phyloP scores from a whole-genome alignment of 2,888 invertebrate genomes.

The Eledona agricola region DNA sequence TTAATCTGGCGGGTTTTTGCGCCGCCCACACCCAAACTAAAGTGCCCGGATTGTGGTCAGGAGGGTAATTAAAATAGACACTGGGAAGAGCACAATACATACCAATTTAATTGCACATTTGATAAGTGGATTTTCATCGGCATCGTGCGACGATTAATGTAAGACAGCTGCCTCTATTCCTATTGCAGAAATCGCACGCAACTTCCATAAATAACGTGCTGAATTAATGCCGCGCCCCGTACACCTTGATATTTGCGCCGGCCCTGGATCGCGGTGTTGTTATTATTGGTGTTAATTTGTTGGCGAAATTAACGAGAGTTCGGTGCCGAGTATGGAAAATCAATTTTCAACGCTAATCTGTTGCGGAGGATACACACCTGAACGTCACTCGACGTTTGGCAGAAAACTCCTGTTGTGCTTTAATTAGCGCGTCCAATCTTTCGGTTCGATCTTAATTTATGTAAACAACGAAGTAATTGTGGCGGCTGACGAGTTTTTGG shows the following conservation, averaged over 20 bases:
- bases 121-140: no score
- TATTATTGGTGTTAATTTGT: background rate
- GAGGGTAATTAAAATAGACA: no score
- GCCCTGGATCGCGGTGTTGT: constrained; percentile 1
- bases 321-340: constrained; percentile 11
- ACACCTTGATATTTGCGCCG: constrained; percentile 1
- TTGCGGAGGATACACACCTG: constrained; percentile 14
- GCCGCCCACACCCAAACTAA: no score
- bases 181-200: no score
- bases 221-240: background rate
- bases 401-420: constrained; percentile 9
- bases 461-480: constrained; percentile 16
- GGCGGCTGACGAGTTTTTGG: constrained; percentile 10
- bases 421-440: constrained; percentile 16
- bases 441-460: constrained; percentile 15
- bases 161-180: no score
- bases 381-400: constrained; percentile 12
- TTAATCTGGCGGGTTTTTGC: no score
- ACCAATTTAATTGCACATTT: no score
- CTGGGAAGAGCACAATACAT: no score
- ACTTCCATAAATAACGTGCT: no score
- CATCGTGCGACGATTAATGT: no score
- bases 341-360: constrained; percentile 12
- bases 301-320: no score
- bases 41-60: no score